Evolutionary conservation across 2,888 invertebrate genomes (phyloP), one percentile per base, ranked within the genome.

Genomic region (Scrobipalpa costella): DNA sequence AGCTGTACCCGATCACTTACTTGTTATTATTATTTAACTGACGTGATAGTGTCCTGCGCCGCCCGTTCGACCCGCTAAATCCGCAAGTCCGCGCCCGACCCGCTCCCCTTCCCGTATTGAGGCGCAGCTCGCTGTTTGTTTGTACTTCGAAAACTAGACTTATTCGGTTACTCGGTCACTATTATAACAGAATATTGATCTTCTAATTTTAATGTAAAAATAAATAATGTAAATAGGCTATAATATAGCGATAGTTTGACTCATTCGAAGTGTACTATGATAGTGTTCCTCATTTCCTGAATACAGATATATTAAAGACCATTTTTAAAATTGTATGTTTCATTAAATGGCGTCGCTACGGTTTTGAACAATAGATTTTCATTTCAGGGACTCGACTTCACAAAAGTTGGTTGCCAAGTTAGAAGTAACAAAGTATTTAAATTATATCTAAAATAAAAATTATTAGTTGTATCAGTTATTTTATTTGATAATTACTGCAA

Each of bases 401-500:
- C 84, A 73, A 83, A 76, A 77, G 79, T 73, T 73, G 84, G 84
- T 84, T 84, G 86, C 85, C 87, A 86, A 85, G 82, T 86, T 87
- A 86, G 85, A 86, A 87, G 83, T 87, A 83, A 15, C 44, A 44
- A 85, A 86, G 77, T 86, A 87, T 87, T 86, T 90, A 89, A 90
- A 88, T 89, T 89, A 90, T 87, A 88, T 83, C 82, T 83, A 86
- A 86, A 90, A 86, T 88, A 90, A 88, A 89, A 84, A 83, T 85
- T 27, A 27, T 85, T 88, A 85, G 86, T 87, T 87, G 84, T 83
- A 81, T 74, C 69, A 75, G 80, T 80, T 84, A 86, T 90, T 90
- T 90, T 89, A 90, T 90, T 90, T 86, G 73, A 66, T 72, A 66
- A 57, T 57, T 52, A 52, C 21, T 55, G n/a, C 34, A 8, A 55